A percentile compares a stretch with the other conserved stretches of the same genome.
phyloP scores from a whole-genome alignment of 2,113 vertebrate genomes.

The Sorex araneus region DNA sequence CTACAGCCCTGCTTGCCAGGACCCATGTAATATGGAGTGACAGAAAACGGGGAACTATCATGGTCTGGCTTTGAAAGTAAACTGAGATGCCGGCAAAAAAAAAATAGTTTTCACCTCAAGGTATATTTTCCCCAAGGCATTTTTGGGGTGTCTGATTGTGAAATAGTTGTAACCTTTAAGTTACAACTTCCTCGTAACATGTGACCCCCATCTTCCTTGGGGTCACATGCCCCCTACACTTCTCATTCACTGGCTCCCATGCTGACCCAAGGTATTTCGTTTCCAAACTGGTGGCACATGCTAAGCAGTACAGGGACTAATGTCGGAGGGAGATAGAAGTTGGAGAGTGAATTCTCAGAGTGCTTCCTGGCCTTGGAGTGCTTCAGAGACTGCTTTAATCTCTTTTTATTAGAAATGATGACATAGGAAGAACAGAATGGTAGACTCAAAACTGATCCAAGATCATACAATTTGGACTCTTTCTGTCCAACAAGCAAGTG shows the following conservation, averaged over 20 bases:
- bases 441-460: neutral
- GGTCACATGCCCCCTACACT: accelerated
- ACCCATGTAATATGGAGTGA: neutral
- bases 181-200: too few species aligned
- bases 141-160: neutral
- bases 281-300: neutral
- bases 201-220: neutral
- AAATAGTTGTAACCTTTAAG: slow-evolving; percentile 8
- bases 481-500: neutral
- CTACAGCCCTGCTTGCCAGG: slow-evolving; percentile 13
- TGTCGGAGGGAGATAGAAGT: neutral
- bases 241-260: neutral
- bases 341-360: neutral
- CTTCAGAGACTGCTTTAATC: slow-evolving; percentile 10
- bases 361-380: neutral
- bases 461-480: neutral
- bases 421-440: neutral
- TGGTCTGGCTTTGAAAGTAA: neutral
- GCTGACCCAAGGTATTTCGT: neutral
- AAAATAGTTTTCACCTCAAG: neutral
- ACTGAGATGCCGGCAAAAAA: neutral
- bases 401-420: neutral
- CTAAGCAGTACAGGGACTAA: neutral
- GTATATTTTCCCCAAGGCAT: neutral
- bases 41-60: neutral